These are phyloP conservation scores for Crenichthys baileyi DNA, from an alignment of 2,797 vertebrate genomes.

Conservation along the genomic window DNA sequence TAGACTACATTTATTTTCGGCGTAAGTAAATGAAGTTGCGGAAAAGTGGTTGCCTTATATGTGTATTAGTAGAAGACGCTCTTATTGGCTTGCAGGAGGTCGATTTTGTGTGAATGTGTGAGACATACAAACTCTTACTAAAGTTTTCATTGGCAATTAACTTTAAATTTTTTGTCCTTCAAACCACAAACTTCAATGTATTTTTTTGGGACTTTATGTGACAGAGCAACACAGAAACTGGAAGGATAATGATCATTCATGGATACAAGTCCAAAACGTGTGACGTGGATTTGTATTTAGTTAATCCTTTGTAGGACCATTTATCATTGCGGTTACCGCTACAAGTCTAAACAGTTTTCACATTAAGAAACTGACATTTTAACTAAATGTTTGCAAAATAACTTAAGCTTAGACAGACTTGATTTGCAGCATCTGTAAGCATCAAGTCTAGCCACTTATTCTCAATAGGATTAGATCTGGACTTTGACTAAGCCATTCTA, in stretches of 20 bases:
- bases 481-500: too few relatives aligned
- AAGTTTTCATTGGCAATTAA: not conserved
- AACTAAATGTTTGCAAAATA: too few relatives aligned
- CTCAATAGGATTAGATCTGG: too few relatives aligned
- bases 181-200: not conserved
- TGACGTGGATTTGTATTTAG: too few relatives aligned
- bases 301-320: too few relatives aligned
- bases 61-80: conserved; percentile 31
- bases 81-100: conserved; percentile 23
- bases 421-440: too few relatives aligned
- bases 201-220: not conserved
- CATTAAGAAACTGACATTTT: too few relatives aligned
- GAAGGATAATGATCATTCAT: not conserved
- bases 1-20: conserved; percentile 51
- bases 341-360: too few relatives aligned
- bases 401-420: too few relatives aligned
- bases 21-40: conserved; percentile 13
- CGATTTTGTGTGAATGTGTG: conserved; percentile 19
- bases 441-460: too few relatives aligned
- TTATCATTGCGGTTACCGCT: too few relatives aligned
- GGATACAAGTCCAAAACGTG: too few relatives aligned
- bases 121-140: not conserved
- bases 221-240: not conserved
- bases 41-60: conserved; percentile 20
- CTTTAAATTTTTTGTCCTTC: not conserved